phyloP scores from a whole-genome alignment of 2,113 vertebrate species.

The Otolemur garnettii region DNA sequence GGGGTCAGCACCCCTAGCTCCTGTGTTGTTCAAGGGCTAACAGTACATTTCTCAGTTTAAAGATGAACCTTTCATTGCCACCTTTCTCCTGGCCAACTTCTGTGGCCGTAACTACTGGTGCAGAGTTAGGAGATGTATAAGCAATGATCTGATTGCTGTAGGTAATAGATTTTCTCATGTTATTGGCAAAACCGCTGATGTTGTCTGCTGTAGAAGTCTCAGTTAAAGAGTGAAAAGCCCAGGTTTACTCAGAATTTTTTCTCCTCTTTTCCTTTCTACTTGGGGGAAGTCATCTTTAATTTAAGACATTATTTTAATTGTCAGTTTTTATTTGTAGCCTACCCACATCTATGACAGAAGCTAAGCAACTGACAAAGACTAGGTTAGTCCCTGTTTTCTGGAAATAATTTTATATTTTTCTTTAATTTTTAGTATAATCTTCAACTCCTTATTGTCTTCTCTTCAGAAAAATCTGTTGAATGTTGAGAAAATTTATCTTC shows the following conservation, averaged over 20 bases:
- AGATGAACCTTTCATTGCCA: background rate
- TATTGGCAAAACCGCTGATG: background rate
- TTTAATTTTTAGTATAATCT: slow-evolving; percentile 31
- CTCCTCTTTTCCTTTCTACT: background rate
- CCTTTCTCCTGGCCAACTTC: background rate
- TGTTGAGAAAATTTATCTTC: slow-evolving; percentile 31
- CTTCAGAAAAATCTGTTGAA: slow-evolving; percentile 43
- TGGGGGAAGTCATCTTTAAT: background rate
- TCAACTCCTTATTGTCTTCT: background rate
- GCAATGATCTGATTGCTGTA: background rate
- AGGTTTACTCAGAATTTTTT: background rate
- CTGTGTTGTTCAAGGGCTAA: background rate
- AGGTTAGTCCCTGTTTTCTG: background rate
- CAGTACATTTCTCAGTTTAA: background rate
- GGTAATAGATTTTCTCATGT: background rate
- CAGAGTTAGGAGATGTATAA: background rate
- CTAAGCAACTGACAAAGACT: background rate
- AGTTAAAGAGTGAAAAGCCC: background rate
- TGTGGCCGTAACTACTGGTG: background rate
- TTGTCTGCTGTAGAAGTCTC: background rate
- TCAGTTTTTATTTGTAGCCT: background rate
- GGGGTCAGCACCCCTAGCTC: background rate
- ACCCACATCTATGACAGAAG: background rate
- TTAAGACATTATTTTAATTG: background rate
- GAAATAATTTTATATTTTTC: background rate